phyloP scores from a whole-genome alignment of 2,888 invertebrate genomes.

The Keiferia lycopersicella region DNA sequence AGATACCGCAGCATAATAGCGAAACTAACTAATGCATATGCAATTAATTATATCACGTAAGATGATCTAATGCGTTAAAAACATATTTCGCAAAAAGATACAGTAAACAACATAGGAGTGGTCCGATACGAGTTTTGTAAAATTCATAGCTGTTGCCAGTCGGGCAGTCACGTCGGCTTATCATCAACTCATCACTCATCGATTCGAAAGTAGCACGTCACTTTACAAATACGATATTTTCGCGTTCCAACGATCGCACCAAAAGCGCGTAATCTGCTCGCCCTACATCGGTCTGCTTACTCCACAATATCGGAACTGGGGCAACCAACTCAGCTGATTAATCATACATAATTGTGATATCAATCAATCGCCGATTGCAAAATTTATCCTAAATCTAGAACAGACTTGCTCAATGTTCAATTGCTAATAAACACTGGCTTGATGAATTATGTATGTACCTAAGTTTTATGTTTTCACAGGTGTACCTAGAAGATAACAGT shows the following conservation, averaged over 20 bases:
- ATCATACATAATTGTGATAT: constrained; percentile 61
- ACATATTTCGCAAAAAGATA: constrained; percentile 33
- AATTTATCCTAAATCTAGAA: constrained; percentile 53
- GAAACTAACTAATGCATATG: constrained; percentile 25
- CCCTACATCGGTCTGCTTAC: constrained; percentile 68
- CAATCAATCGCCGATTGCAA: constrained; percentile 59
- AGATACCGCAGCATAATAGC: constrained; percentile 21
- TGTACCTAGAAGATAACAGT: constrained; percentile 84
- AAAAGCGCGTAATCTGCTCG: constrained; percentile 51
- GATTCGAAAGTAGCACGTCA: constrained; percentile 23
- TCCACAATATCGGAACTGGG: constrained; percentile 63
- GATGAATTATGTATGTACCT: not conserved
- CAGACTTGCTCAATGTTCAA: constrained; percentile 30
- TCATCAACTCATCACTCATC: constrained; percentile 21
- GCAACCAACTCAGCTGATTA: constrained; percentile 57
- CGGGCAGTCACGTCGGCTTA: constrained; percentile 27
- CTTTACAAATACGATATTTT: constrained; percentile 16
- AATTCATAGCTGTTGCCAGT: not conserved
- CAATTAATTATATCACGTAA: constrained; percentile 30
- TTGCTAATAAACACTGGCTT: constrained; percentile 1
- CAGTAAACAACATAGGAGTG: constrained; percentile 9
- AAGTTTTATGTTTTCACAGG: constrained; percentile 53
- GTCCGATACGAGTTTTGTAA: constrained; percentile 17
- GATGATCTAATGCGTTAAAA: constrained; percentile 37
- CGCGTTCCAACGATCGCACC: constrained; percentile 39